phyloP scores from a whole-genome alignment of 1,140 invertebrate species.

The Philotrypesis tridentata region DNA sequence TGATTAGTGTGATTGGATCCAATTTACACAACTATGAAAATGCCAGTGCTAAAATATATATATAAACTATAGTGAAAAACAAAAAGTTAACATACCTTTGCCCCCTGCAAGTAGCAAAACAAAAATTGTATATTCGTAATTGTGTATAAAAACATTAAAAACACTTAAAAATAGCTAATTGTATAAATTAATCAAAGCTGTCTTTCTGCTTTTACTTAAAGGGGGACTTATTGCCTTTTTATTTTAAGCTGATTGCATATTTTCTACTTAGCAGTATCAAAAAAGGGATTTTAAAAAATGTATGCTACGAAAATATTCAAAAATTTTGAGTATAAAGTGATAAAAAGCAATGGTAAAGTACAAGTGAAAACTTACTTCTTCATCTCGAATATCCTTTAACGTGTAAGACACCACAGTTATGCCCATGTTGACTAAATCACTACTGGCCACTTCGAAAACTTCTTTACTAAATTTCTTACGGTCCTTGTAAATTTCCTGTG shows the following conservation, averaged over 20 bases:
- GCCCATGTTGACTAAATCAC: conserved; percentile 97
- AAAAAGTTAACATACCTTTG: conserved; percentile 77
- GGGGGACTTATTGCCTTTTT: conserved; percentile 56
- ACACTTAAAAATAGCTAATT: conserved; percentile 50
- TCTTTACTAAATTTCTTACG: conserved; percentile 99
- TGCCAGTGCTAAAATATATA: not conserved
- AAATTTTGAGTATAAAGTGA: conserved; percentile 28
- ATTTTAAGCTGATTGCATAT: conserved; percentile 41
- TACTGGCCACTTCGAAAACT: conserved; percentile 95
- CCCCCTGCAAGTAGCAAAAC: conserved; percentile 77
- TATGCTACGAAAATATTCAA: conserved; percentile 18
- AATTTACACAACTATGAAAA: conserved; percentile 26
- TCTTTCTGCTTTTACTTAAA: conserved; percentile 49
- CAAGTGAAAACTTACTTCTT: conserved; percentile 84
- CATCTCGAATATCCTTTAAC: conserved; percentile 97
- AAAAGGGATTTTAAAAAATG: conserved; percentile 28
- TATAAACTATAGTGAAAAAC: conserved; percentile 59
- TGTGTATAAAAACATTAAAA: conserved; percentile 58
- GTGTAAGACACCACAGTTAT: conserved; percentile 99
- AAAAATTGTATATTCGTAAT: conserved; percentile 70
- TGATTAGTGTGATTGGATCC: conserved; percentile 2
- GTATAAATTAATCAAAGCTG: conserved; percentile 42
- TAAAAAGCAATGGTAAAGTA: conserved; percentile 15
- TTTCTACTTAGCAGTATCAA: conserved; percentile 45
- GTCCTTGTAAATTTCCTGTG: conserved; percentile 97